Base-by-base conservation (phyloP, 2,888 invertebrate species). In the Lutraria lutraria region DNA sequence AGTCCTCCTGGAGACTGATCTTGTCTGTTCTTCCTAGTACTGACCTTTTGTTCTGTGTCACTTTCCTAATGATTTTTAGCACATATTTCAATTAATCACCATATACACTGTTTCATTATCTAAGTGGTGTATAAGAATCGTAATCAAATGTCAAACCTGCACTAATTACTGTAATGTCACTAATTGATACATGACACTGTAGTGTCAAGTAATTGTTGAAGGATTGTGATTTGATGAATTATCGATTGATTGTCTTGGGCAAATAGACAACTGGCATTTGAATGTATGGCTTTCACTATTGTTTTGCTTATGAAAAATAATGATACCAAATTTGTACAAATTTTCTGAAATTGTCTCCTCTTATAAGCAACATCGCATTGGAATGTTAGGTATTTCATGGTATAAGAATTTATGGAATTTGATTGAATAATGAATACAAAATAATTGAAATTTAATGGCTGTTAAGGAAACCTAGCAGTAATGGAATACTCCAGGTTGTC, bases 261-360 rank as follows among this genome's bases (percentile, higher is more conserved):
- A 68, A 68, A 25, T 68, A 25, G 63, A 68, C n/a, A 68, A 68
- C 25, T 68, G 63, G 25, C 63, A 68, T 68, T 68, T 68, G 63
- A 68, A 25, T 13, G n/a, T 68, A 68, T 25, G 8, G 43, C 25
- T 56, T 68, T 68, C 63, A 68, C 25, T 4, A 68, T 43, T 43
- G 2, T 4, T 43, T 8, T 43, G 4, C 43, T 43, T 43, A 43
- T 43, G 43, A 43, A 43, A 43, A 4, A 43, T 8, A 4, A 43
- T 8, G 8, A 43, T 43, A 43, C 2, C 43, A 43, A 4, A 4
- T 43, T 43, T 43, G 43, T 43, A 43, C 43, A 43, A 43, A 43
- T 43, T 43, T 8, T 68, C n/a, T 8, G 10, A 68, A 25, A 68
- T 8, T 25, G 13, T 25, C 2, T 25, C 12, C 63, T 25, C n/a